Evolutionary conservation across 2,888 invertebrate genomes (phyloP).

Genomic region (Conops quadrifasciatus): DNA sequence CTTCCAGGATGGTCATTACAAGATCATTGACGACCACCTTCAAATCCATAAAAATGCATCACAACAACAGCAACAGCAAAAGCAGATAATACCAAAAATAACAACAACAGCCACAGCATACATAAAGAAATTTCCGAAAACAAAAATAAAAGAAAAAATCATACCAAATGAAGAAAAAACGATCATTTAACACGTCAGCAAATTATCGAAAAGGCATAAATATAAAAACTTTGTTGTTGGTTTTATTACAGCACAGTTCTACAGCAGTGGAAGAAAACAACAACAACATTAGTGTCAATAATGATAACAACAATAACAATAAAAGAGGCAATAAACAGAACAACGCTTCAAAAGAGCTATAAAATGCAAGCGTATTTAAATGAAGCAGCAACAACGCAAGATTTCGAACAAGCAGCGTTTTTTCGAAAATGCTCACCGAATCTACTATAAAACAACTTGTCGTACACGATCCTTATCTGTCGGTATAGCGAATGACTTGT

Average conservation of each 20-base stretch:
- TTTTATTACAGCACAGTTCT: not conserved
- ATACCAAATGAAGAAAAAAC: conserved; percentile 53
- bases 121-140: not conserved
- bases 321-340: conserved; percentile 30
- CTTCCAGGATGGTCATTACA: conserved; percentile 32
- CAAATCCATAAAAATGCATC: not conserved
- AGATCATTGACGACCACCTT: conserved; percentile 23
- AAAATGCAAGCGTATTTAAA: conserved; percentile 16
- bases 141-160: not conserved
- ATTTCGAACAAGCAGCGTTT: conserved; percentile 41
- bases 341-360: conserved; percentile 36
- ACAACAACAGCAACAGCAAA: not conserved
- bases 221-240: conserved; percentile 50
- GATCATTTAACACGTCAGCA: conserved; percentile 66
- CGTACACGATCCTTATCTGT: conserved; percentile 65
- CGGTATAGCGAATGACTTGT: conserved; percentile 15
- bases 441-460: conserved; percentile 64
- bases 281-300: conserved; percentile 21
- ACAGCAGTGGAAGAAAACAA: not conserved
- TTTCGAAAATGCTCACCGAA: conserved; percentile 52
- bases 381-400: not conserved
- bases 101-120: not conserved
- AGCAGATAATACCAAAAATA: too few species aligned
- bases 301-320: conserved; percentile 19
- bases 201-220: conserved; percentile 64